Conservation (phyloP, 2,113 vertebrate species). For the Chlorocebus sabaeus region DNA sequence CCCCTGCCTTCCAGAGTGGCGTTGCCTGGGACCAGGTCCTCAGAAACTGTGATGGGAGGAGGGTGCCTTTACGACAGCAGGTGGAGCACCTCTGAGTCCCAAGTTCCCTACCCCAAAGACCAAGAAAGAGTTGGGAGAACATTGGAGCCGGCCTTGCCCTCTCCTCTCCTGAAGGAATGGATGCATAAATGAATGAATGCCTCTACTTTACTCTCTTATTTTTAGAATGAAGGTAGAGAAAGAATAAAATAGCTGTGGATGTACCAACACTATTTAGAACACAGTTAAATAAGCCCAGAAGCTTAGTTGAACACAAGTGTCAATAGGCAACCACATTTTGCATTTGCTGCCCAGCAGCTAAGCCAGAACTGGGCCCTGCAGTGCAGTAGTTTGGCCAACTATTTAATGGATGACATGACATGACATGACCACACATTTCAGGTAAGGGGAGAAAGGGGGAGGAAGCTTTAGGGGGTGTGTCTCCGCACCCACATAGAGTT, state of each 20-base stretch:
- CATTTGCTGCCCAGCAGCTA: not conserved
- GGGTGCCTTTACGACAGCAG: not conserved
- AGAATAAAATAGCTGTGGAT: not conserved
- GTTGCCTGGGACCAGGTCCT: not conserved
- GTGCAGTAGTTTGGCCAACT: not conserved
- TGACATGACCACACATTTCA: not conserved
- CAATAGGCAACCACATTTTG: not conserved
- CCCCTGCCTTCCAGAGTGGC: not conserved
- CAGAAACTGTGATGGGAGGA: not conserved
- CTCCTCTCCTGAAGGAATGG: not conserved
- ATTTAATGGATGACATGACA: not conserved
- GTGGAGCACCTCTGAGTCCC: not conserved
- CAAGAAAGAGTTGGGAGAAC: not conserved
- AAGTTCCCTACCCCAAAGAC: not conserved
- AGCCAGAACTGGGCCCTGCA: not conserved
- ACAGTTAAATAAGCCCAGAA: not conserved
- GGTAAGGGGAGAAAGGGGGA: fast-evolving
- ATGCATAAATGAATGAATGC: not conserved
- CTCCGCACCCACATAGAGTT: not conserved
- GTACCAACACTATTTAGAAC: not conserved
- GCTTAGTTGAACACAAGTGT: not conserved
- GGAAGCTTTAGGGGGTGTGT: not conserved
- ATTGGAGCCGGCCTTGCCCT: not conserved
- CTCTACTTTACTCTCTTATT: not conserved
- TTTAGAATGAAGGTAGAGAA: not conserved